Evolutionary conservation across 2,888 invertebrate species (phyloP).

Genomic region (Cyaniris semiargus): DNA sequence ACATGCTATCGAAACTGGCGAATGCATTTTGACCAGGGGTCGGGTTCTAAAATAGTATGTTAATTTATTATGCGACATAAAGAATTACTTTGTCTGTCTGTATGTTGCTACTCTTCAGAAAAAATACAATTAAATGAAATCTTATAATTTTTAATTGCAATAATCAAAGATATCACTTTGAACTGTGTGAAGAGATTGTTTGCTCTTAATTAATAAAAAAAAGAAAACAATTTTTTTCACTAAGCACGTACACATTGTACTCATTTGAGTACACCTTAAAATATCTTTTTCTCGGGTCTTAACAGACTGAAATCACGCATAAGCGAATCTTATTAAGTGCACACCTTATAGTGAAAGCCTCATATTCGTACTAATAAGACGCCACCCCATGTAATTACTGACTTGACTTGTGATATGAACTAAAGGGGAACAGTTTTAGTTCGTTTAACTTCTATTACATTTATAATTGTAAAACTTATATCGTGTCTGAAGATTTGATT

Average conservation of each 20-base stretch:
- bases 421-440: constrained; percentile 11
- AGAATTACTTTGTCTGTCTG: too few species aligned
- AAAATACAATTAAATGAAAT: too few species aligned
- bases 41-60: too few species aligned
- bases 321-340: neutral
- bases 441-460: constrained; percentile 28
- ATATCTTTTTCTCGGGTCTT: neutral
- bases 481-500: neutral
- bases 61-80: too few species aligned
- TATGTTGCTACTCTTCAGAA: too few species aligned
- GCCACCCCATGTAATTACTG: constrained; percentile 24
- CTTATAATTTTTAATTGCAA: too few species aligned
- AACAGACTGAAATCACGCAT: neutral
- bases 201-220: too few species aligned
- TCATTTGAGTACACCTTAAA: neutral
- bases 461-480: constrained; percentile 28
- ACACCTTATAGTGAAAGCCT: constrained; percentile 27
- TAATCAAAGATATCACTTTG: too few species aligned
- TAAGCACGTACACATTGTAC: neutral
- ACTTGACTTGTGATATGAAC: neutral
- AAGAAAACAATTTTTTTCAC: too few species aligned
- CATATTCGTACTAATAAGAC: constrained; percentile 25
- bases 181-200: too few species aligned
- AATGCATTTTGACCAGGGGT: too few species aligned
- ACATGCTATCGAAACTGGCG: too few species aligned